phyloP scores from a whole-genome alignment of 2,113 vertebrate genomes.

The Anser cygnoides region DNA sequence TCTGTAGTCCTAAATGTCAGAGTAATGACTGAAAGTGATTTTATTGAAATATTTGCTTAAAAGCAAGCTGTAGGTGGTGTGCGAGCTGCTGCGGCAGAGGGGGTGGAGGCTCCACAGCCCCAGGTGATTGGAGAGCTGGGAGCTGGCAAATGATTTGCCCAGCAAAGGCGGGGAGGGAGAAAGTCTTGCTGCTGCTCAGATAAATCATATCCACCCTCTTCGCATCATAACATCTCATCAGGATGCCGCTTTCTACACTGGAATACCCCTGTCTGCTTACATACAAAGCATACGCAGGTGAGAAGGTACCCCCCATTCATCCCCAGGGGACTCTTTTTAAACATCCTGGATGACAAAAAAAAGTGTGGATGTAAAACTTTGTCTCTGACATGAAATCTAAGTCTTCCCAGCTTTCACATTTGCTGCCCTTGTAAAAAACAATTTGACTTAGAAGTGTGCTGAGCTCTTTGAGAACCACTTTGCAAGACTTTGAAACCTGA shows the following conservation, averaged over 20 bases:
- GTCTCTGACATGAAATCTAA: not conserved
- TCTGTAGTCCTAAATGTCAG: not conserved
- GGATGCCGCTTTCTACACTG: not conserved
- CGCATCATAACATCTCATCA: not conserved
- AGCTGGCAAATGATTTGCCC: constrained; percentile 25
- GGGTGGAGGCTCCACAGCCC: constrained; percentile 56
- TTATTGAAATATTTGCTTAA: constrained; percentile 32
- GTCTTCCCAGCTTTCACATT: not conserved
- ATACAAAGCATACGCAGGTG: accelerated
- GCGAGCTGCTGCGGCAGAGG: not conserved
- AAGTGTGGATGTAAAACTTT: not conserved
- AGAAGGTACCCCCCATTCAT: not conserved
- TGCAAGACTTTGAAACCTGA: not conserved
- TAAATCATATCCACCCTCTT: not conserved
- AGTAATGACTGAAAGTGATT: constrained; percentile 13
- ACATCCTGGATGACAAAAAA: not conserved
- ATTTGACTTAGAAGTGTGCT: not conserved
- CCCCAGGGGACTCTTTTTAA: not conserved
- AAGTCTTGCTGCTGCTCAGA: not conserved
- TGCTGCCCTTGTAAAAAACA: not conserved
- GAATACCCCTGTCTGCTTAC: not conserved
- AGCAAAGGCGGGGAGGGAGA: not conserved
- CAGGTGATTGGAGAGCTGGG: constrained; percentile 62
- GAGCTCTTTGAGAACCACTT: not conserved
- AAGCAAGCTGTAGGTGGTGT: not conserved